Base-by-base conservation (phyloP, 2,888 invertebrate species). In the Neria commutata region DNA sequence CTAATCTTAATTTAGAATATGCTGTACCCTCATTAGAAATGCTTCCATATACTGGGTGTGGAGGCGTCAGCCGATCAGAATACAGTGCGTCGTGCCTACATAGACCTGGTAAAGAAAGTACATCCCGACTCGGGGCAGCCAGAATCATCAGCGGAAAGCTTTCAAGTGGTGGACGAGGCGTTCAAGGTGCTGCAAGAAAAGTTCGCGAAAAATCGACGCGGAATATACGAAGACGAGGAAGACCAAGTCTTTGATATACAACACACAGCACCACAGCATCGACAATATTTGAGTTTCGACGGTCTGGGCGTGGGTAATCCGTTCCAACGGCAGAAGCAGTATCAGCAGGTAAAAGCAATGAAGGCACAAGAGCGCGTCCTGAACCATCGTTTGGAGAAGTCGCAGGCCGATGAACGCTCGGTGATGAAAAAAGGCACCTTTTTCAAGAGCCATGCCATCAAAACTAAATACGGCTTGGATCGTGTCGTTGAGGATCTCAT, bases 401-500 rank as follows among this genome's bases (percentile, higher is more conserved):
- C 88, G 0, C 73, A 77, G 3, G 79, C 84, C 0, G 85, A 85
- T 1, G 91, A 91, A 60, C 84, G 86, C 40, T 81, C 88, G 0
- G 71, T 92, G 0, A 86, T 89, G 83, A 87, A 89, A 60, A 88
- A 87, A 73, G 86, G 86, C 46, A 84, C 83, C 19, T 85, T 88
- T 25, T 82, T 84, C 54, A 84, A 84, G 53, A 87, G 85, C 69
- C 89, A 89, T 80, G 90, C 90, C 68, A 89, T 89, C 19, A 91
- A 91, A 83, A 92, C 91, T 0, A 90, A 91, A 83, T 88, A 83
- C 74, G 92, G 93, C 0, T 89, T 94, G 70, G 95, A 95, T 64
- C 87, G 95, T 54, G 83, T 95, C 0, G 95, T 95, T 0, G 95
- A 95, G 79, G 95, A 95, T 84, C 84, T 94, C 61, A 95, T 96